Evolutionary conservation across 2,797 vertebrate species (phyloP).

Genomic region (Anisognathus igniventris): DNA sequence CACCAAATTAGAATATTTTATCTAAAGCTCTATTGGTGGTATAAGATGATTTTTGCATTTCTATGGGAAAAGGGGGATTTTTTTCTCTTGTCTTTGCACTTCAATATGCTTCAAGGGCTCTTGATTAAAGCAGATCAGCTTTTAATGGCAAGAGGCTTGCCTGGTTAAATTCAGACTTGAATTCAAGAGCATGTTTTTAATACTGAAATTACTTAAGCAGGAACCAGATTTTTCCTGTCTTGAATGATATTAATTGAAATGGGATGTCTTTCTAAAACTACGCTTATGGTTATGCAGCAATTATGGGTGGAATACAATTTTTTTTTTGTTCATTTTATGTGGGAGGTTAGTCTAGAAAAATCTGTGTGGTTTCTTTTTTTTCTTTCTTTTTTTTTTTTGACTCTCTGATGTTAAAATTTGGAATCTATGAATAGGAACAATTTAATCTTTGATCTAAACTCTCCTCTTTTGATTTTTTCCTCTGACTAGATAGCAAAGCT

Average conservation of each 20-base stretch:
- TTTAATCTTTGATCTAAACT: background rate
- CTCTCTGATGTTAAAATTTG: background rate
- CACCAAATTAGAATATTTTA: background rate
- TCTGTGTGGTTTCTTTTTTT: background rate
- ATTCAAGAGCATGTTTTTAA: background rate
- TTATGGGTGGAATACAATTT: background rate
- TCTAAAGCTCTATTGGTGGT: background rate
- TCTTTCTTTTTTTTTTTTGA: rapidly evolving
- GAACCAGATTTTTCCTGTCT: background rate
- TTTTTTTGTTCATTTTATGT: background rate
- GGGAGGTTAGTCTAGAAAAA: background rate
- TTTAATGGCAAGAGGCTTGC: background rate
- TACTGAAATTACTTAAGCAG: background rate
- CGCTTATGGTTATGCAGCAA: background rate
- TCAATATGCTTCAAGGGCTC: background rate
- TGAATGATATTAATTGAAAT: background rate
- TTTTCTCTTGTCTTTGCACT: background rate
- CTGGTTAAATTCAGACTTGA: background rate
- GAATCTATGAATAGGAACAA: background rate
- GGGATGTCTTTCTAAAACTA: background rate
- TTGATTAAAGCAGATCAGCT: background rate
- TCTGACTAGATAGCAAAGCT: background rate
- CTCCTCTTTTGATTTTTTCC: background rate
- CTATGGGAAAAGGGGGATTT: background rate
- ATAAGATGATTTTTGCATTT: background rate